phyloP scores from a whole-genome alignment of 2,797 vertebrate species.

The Pterois miles region DNA sequence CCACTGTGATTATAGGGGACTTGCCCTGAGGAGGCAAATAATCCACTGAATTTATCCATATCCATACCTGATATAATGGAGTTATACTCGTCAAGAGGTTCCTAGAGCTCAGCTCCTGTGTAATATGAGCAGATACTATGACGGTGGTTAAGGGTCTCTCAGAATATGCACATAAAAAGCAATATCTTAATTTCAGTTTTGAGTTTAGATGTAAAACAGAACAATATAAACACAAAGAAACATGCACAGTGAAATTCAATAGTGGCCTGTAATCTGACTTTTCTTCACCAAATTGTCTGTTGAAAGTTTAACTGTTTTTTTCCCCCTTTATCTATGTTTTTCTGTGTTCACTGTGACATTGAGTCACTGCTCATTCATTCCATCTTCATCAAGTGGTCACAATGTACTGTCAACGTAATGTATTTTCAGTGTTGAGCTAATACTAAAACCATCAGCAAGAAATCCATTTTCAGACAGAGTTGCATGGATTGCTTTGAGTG shows the following conservation, averaged over 20 bases:
- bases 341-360: not conserved
- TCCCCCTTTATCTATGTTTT: not conserved
- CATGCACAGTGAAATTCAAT: not conserved
- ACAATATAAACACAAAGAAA: not conserved
- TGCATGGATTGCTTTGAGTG: conserved; percentile 5
- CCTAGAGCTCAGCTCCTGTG: conserved; percentile 26
- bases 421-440: conserved; percentile 11
- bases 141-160: not conserved
- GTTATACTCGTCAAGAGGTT: conserved; percentile 21
- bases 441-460: conserved; percentile 15
- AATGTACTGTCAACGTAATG: not conserved
- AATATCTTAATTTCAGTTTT: conserved; percentile 14
- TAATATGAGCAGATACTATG: conserved; percentile 45
- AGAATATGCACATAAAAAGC: conserved; percentile 23
- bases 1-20: conserved; percentile 31
- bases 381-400: conserved; percentile 5
- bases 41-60: conserved; percentile 57
- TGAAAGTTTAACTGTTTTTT: not conserved
- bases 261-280: not conserved
- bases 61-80: conserved; percentile 37
- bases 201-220: not conserved
- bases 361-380: not conserved
- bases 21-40: conserved; percentile 42
- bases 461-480: conserved; percentile 25
- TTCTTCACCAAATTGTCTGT: not conserved